Conservation (phyloP, 2,888 invertebrate genomes). For the Oconnorella tubifera region DNA sequence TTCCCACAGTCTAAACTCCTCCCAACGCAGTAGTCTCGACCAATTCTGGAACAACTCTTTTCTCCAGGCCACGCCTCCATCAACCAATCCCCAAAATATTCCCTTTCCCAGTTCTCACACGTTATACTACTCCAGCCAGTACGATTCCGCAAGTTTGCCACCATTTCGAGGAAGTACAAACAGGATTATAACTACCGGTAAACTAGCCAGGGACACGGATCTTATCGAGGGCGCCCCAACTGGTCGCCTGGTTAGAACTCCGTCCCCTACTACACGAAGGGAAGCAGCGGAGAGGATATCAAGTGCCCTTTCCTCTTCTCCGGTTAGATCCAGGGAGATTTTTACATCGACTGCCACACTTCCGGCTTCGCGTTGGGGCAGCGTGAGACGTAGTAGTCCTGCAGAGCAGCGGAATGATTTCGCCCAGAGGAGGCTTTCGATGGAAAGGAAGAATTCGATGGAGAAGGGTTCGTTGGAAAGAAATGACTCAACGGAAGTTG, state of each 20-base stretch:
- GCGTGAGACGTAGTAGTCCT: background rate
- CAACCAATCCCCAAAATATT: background rate
- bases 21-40: background rate
- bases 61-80: background rate
- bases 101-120: background rate
- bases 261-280: background rate
- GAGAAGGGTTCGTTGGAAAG: background rate
- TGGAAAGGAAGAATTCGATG: too few relatives aligned
- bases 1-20: background rate
- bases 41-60: background rate
- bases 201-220: background rate
- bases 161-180: background rate
- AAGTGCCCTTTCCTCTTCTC: background rate
- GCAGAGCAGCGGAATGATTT: too few relatives aligned
- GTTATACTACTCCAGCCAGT: background rate
- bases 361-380: background rate
- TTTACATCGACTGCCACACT: background rate
- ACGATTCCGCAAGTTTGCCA: background rate
- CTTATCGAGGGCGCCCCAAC: background rate
- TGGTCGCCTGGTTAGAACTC: background rate
- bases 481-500: background rate
- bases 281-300: background rate
- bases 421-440: too few relatives aligned
- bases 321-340: background rate
- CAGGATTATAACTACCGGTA: background rate